Base-by-base conservation (phyloP, 2,797 vertebrate genomes). In the Heliangelus exortis region DNA sequence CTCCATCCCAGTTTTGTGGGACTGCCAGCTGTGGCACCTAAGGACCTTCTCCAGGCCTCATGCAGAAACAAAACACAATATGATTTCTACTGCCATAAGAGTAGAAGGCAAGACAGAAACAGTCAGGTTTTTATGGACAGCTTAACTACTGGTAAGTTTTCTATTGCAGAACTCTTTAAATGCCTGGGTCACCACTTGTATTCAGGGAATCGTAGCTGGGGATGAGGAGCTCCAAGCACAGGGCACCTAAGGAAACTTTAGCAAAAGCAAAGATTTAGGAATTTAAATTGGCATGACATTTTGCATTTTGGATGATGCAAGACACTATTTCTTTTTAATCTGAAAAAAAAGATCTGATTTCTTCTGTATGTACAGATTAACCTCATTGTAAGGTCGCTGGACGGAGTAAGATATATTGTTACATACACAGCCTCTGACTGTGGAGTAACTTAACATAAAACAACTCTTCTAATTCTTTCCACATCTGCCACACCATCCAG, bases 111-210 rank as follows among this genome's bases (percentile, higher is more conserved):
- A 65, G 51, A 66, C 26, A 80, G 29, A 61, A 86, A 43, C 23
- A 72, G 39, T 62, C 21, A 58, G 71, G n/a, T 69, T 26, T 21
- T 72, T 73, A 36, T 7, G 22, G 43, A 16, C 36, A 93, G 31
- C 17, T 67, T 65, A 78, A 54, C 21, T 62, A 31, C 26, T 41
- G 43, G 11, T 19, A 45, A 26, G 20, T 81, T 84, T 81, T 82
- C 9, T 76, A 3, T 6, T 43, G 33, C 17, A 72, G 4, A 65
- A 3, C 3, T 7, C 22, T 3, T 3, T 25, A 71, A 63, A 59
- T 71, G 5, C 13, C 39, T 29, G 9, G 14, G 29, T 6, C 29
- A 73, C 19, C 0, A 0, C 39, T 10, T 69, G 67, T 29, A 28
- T 75, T 62, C 47, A 51, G 26, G 22, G 29, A 84, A 41, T 19